A percentile compares a stretch with the other conserved stretches of the same genome.
Conservation (phyloP, 2,113 vertebrate genomes). For the Theristicus caerulescens region DNA sequence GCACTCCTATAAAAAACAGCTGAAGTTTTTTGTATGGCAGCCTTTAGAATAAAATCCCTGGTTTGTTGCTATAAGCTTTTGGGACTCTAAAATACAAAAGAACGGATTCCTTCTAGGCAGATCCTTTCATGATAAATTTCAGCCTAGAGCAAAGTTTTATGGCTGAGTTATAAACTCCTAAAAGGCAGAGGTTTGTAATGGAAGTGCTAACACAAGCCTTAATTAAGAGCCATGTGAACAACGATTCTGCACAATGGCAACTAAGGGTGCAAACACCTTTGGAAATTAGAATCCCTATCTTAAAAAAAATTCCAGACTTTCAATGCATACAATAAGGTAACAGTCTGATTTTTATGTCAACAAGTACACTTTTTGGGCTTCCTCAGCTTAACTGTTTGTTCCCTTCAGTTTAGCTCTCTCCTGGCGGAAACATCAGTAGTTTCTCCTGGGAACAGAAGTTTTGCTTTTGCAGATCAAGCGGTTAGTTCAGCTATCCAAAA, state of each 20-base stretch:
- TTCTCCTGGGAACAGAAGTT: not conserved
- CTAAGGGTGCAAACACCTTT: not conserved
- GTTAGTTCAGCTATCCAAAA: not conserved
- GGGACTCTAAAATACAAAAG: not conserved
- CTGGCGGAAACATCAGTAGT: not conserved
- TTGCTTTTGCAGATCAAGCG: not conserved
- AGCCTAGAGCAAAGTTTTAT: conserved; percentile 36
- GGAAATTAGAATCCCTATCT: not conserved
- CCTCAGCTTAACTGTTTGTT: not conserved
- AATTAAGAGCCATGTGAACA: conserved; percentile 16
- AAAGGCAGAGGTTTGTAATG: conserved; percentile 22
- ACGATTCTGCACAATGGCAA: not conserved
- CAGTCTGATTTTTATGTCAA: not conserved
- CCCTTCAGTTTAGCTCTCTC: not conserved
- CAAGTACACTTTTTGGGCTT: not conserved
- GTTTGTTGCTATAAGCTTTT: not conserved
- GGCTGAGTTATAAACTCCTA: conserved; percentile 36
- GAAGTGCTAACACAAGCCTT: conserved; percentile 18
- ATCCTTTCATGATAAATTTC: conserved; percentile 10
- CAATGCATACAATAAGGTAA: not conserved
- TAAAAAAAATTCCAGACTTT: not conserved
- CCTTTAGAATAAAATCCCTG: not conserved
- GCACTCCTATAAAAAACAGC: not conserved
- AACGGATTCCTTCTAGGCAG: conserved; percentile 29
- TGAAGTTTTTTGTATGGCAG: not conserved